Evolutionary conservation across 2,888 invertebrate genomes (phyloP), one percentile per base, ranked within the genome.

Genomic region (Eledone cirrhosa): DNA sequence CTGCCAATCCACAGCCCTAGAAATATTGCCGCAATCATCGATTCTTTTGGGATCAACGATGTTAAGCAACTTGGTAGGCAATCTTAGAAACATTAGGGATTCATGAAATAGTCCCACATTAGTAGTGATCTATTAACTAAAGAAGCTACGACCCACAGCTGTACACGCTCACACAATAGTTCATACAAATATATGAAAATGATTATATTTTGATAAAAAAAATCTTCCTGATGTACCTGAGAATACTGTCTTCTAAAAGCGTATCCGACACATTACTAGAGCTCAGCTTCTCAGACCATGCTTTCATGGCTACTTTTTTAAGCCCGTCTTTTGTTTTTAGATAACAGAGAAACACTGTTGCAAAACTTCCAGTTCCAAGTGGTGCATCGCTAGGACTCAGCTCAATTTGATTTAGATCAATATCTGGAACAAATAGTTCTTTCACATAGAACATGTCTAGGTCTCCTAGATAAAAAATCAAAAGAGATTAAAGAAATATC

Each of bases 291-390:
- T 86, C 86, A 41, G 82, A 80, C 75, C 84, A 83, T 13, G 86
- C 82, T 78, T 87, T 87, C 48, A 87, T 74, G 11, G 87, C 87
- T 16, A 85, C 85, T 4, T 79, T 78, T 16, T 79, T 33, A 76
- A 53, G 75, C 13, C 80, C 77, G 0, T 79, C 74, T 29, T 76
- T 13, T 27, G 59, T 59, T 59, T 80, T 0, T 82, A 86, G 33
- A 81, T 81, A 78, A 48, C 76, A 76, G 27, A 48, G n/a, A 19
- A 82, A 87, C 2, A 88, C 88, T 77, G 85, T 84, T 7, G 88
- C 88, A 81, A 88, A 88, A 77, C 84, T 85, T 14, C 88, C 88
- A 22, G 83, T 84, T 16, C 88, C 87, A 1, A 88, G 76, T 13
- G 83, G 81, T 31, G 82, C 80, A 0, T 82, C 82, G 1, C 69